Evolutionary conservation across 1,140 invertebrate species (phyloP).

Genomic region (Apis dorsata): DNA sequence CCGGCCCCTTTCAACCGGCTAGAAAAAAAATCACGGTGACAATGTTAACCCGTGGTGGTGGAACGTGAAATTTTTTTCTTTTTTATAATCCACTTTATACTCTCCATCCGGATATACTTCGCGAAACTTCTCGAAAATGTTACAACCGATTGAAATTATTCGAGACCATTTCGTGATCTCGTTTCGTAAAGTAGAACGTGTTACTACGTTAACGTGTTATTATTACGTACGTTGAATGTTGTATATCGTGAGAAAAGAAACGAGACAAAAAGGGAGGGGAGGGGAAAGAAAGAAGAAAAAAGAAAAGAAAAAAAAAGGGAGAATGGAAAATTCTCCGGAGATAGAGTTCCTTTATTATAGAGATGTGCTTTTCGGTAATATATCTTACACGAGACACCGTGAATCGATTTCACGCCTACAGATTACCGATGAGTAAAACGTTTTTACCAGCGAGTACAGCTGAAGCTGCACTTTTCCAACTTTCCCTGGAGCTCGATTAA

Average conservation of each 20-base stretch:
- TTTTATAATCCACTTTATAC: neutral
- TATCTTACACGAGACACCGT: neutral
- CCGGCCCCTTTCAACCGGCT: neutral
- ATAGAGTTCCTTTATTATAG: neutral
- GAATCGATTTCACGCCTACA: slow-evolving; percentile 6
- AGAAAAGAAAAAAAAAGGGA: neutral
- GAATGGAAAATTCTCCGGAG: neutral
- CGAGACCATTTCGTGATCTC: neutral
- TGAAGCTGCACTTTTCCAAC: neutral
- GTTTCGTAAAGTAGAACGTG: neutral
- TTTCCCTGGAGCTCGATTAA: slow-evolving; percentile 6
- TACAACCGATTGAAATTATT: neutral
- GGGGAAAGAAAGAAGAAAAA: too few species aligned
- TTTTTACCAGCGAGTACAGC: slow-evolving; percentile 8
- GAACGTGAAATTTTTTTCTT: slow-evolving; percentile 8
- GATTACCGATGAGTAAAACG: neutral
- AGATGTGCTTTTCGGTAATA: neutral
- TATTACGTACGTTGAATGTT: too few species aligned
- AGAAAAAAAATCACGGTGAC: slow-evolving; percentile 17
- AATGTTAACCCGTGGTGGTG: neutral
- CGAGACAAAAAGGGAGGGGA: neutral
- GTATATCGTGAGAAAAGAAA: too few species aligned
- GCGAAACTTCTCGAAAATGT: neutral
- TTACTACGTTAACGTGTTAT: neutral
- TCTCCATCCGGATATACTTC: neutral